Evolutionary conservation across 2,113 vertebrate genomes (phyloP).

Genomic region (Pelvicachromis taeniatus): DNA sequence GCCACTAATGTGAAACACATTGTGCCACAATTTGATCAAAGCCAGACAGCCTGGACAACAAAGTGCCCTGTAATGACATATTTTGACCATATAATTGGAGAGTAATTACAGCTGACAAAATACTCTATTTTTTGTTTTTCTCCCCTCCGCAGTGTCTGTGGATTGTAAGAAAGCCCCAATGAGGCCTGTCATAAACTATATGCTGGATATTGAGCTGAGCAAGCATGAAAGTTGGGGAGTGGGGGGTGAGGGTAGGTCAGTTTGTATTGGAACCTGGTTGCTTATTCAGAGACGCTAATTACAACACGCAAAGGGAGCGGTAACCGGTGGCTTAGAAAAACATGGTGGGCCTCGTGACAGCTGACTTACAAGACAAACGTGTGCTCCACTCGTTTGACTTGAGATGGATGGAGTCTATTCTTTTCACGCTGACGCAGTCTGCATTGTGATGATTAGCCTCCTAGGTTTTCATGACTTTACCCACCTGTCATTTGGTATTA

Average conservation of each 20-base stretch:
- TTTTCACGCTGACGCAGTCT: background rate
- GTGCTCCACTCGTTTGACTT: background rate
- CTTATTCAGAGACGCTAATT: constrained; percentile 36
- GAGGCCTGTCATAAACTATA: constrained; percentile 51
- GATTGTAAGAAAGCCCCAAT: constrained; percentile 30
- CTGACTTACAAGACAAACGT: constrained; percentile 27
- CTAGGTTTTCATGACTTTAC: background rate
- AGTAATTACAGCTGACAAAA: constrained; percentile 78
- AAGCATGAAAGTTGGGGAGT: constrained; percentile 26
- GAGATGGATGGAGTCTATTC: background rate
- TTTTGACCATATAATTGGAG: constrained; percentile 78
- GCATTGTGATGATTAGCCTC: background rate
- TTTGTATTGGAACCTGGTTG: constrained; percentile 50
- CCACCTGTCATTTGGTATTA: too few species aligned
- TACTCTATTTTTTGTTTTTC: constrained; percentile 43
- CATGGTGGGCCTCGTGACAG: constrained; percentile 27
- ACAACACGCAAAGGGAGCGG: constrained; percentile 30
- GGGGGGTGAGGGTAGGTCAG: constrained; percentile 32
- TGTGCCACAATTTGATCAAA: constrained; percentile 73
- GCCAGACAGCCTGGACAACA: constrained; percentile 71
- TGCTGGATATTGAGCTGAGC: constrained; percentile 44
- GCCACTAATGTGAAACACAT: constrained; percentile 75
- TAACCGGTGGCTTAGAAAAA: constrained; percentile 58
- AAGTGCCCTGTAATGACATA: constrained; percentile 63
- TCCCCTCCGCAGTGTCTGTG: background rate